Conservation (phyloP, 53 echinoderm and acorn worm genomes). For the Paelopatides confundens region DNA sequence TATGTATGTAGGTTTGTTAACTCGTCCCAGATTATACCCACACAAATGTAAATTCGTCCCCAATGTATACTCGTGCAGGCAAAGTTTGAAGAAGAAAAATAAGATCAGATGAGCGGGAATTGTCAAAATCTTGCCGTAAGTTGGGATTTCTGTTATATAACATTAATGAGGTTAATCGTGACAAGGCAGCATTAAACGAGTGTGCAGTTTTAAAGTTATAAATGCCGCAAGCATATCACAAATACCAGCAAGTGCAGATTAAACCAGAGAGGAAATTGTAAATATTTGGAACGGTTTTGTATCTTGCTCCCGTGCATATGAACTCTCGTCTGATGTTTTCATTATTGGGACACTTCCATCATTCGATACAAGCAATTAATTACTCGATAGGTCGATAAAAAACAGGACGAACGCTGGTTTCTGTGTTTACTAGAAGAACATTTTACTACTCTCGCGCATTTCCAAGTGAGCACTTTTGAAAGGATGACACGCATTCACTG, state of each 20-base stretch:
- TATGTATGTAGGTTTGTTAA: too few relatives aligned
- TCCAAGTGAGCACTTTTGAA: neutral
- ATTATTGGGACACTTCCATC: neutral
- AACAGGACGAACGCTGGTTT: neutral
- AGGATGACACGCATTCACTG: neutral
- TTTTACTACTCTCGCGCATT: neutral
- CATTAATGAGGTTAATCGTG: neutral
- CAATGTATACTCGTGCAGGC: too few relatives aligned
- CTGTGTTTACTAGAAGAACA: neutral
- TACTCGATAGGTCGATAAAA: slow-evolving; percentile 3
- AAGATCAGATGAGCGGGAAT: too few relatives aligned
- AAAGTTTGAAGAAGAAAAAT: too few relatives aligned
- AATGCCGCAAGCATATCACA: neutral
- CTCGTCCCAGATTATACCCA: too few relatives aligned
- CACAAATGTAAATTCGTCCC: too few relatives aligned
- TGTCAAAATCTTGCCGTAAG: neutral
- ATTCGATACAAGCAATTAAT: neutral
- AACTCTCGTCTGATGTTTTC: neutral
- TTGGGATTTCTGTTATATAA: neutral
- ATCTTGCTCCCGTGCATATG: neutral
- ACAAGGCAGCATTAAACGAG: neutral
- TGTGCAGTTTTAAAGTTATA: neutral
- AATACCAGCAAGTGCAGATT: neutral
- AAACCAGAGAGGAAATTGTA: neutral
- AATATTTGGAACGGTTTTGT: neutral